Evolutionary conservation across 2,797 vertebrate species (phyloP).

Genomic region (Odontamblyopus lacepedii): DNA sequence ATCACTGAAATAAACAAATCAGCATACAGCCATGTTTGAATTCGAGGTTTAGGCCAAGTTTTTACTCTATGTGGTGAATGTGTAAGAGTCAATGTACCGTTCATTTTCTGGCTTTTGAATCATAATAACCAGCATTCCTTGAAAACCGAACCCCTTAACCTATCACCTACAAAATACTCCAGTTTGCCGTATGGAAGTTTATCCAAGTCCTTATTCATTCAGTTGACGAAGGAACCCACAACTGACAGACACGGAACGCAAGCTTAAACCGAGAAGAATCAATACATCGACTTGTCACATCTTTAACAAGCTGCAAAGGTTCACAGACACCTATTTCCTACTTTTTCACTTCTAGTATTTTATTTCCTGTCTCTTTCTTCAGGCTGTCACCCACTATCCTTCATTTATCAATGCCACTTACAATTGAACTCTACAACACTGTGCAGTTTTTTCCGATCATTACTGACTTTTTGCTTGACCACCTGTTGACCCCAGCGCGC

Average conservation of each 20-base stretch:
- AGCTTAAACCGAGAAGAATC: conserved; percentile 6
- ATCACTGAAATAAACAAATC: too few relatives aligned
- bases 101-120: too few relatives aligned
- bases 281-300: conserved; percentile 3
- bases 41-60: too few relatives aligned
- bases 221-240: not conserved
- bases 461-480: conserved; percentile 13
- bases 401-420: not conserved
- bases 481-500: conserved; percentile 10
- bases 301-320: conserved; percentile 6
- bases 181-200: not conserved
- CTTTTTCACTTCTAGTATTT: not conserved
- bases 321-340: conserved; percentile 1
- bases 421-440: not conserved
- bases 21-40: too few relatives aligned
- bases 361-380: not conserved
- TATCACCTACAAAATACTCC: not conserved
- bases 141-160: not conserved
- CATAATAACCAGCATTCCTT: too few relatives aligned
- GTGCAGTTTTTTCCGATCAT: not conserved
- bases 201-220: not conserved
- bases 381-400: not conserved
- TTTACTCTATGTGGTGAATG: too few relatives aligned
- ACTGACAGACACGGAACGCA: not conserved
- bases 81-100: too few relatives aligned